Conservation (phyloP, 2,888 invertebrate species). For the Drosophila limbata region DNA sequence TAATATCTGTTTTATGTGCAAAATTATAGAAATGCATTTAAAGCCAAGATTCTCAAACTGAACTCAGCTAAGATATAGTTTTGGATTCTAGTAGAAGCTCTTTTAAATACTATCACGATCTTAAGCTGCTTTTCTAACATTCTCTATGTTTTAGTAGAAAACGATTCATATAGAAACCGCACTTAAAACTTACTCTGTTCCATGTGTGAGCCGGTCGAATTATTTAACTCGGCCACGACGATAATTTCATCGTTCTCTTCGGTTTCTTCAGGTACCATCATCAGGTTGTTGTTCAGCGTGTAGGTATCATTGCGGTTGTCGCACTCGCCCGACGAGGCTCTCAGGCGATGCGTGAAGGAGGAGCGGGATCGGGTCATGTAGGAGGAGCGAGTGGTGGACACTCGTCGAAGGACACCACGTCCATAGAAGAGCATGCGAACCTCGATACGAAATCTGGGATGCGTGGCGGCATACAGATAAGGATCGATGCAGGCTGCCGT, state of each 20-base stretch:
- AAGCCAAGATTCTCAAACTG: not conserved
- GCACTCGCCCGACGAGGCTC: slow-evolving; percentile 38
- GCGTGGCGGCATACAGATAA: slow-evolving; percentile 91
- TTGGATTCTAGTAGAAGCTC: not conserved
- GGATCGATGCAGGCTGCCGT: slow-evolving; percentile 93
- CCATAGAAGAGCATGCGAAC: slow-evolving; percentile 80
- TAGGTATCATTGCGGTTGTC: slow-evolving; percentile 58
- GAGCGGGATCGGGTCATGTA: slow-evolving; percentile 76
- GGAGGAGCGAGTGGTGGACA: slow-evolving; percentile 82
- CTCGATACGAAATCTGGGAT: slow-evolving; percentile 91
- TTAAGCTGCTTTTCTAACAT: not conserved
- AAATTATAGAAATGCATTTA: not conserved
- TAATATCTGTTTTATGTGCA: not conserved
- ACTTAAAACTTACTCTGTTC: slow-evolving; percentile 75
- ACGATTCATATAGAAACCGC: not conserved
- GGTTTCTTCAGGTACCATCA: slow-evolving; percentile 76
- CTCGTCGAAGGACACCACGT: slow-evolving; percentile 64
- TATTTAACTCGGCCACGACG: slow-evolving; percentile 67
- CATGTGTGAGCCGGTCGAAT: slow-evolving; percentile 46
- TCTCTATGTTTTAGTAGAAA: not conserved
- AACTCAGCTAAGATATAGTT: not conserved
- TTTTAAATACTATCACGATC: slow-evolving; percentile 5
- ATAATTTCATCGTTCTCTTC: slow-evolving; percentile 76
- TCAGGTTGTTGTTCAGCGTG: slow-evolving; percentile 70
- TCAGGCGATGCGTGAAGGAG: slow-evolving; percentile 71